phyloP scores from a whole-genome alignment of 2,113 vertebrate species.

The Gopherus flavomarginatus region DNA sequence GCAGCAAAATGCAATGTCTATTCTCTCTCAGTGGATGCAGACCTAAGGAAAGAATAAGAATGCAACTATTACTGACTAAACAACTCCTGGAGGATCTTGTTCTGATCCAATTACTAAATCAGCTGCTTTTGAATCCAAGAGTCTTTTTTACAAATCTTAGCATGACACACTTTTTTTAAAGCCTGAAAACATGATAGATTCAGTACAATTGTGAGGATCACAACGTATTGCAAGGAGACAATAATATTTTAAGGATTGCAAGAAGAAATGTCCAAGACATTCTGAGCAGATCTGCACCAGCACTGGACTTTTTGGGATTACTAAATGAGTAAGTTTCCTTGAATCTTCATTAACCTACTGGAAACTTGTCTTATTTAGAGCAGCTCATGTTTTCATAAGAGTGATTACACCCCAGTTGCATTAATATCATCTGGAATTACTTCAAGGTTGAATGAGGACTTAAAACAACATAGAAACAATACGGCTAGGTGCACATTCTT shows the following conservation, averaged over 20 bases:
- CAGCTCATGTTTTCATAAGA: neutral
- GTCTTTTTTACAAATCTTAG: neutral
- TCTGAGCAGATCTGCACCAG: neutral
- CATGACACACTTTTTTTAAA: neutral
- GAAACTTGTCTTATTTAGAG: neutral
- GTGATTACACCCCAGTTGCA: neutral
- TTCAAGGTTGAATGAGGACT: neutral
- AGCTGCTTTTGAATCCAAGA: neutral
- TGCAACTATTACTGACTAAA: neutral
- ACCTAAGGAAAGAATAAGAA: neutral
- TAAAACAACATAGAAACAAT: neutral
- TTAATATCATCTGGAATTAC: neutral
- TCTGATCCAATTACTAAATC: neutral
- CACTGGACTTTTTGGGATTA: neutral
- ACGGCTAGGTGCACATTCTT: neutral
- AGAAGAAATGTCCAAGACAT: neutral
- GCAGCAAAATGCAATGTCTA: neutral
- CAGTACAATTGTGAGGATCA: neutral
- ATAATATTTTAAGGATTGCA: neutral
- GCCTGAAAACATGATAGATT: neutral
- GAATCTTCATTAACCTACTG: neutral
- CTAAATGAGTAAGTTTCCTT: neutral
- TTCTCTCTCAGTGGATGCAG: neutral
- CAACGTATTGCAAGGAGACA: neutral
- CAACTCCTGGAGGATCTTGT: neutral